A percentile compares a stretch with the other conserved stretches of the same genome.
phyloP scores from a whole-genome alignment of 1,140 invertebrate species.

The Heliothis subflexa region DNA sequence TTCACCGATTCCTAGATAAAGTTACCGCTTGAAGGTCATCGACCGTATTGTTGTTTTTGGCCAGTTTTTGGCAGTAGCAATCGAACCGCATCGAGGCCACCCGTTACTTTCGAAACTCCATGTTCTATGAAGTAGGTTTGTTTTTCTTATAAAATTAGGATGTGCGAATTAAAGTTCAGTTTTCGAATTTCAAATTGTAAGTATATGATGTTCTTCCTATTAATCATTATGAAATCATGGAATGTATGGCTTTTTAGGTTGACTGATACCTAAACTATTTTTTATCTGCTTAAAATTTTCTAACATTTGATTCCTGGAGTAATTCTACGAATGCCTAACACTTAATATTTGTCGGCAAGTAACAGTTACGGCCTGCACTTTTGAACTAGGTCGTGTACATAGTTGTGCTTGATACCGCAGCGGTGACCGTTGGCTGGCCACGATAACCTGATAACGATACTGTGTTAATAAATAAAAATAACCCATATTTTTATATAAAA shows the following conservation, averaged over 20 bases:
- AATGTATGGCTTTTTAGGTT: no score
- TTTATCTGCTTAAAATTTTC: no score
- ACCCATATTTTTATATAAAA: background rate
- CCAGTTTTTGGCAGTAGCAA: slow-evolving; percentile 52
- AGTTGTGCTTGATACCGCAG: slow-evolving; percentile 35
- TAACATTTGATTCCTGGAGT: no score
- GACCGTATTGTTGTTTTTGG: slow-evolving; percentile 43
- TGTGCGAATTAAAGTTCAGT: slow-evolving; percentile 6
- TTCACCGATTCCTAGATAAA: slow-evolving; percentile 40
- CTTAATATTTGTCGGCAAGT: background rate
- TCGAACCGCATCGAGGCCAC: slow-evolving; percentile 46
- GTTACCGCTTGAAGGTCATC: slow-evolving; percentile 44
- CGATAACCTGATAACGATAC: slow-evolving; percentile 26
- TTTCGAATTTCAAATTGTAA: no score
- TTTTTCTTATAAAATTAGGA: slow-evolving; percentile 13
- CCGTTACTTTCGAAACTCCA: slow-evolving; percentile 50
- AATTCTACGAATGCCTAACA: background rate
- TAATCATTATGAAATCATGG: no score
- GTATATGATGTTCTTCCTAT: no score
- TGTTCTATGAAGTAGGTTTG: background rate
- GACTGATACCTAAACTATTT: no score
- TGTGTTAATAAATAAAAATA: background rate
- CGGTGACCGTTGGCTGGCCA: slow-evolving; percentile 17
- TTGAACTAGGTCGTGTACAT: slow-evolving; percentile 30
- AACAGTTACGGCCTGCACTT: slow-evolving; percentile 15